Base-by-base conservation (phyloP, 2,888 invertebrate species). In the Machimus atricapillus region DNA sequence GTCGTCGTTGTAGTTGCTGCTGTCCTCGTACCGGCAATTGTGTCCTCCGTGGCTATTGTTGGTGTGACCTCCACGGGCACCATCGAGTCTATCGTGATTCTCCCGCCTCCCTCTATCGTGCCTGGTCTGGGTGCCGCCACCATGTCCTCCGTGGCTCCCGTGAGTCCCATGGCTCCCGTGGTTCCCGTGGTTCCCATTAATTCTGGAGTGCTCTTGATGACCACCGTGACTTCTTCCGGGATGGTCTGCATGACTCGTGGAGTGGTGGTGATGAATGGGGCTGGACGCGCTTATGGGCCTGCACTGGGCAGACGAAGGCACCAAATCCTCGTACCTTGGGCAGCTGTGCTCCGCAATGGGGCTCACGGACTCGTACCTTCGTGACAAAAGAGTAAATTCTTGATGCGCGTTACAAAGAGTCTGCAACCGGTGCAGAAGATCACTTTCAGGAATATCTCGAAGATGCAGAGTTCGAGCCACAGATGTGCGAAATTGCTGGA, bases 401-500 rank as follows among this genome's bases (percentile, higher is more conserved):
- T 97, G 96, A 92, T 97, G 97, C 0, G 97, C 97, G 89, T 97
- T 96, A 83, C 97, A 96, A 89, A 97, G 93, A 91, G 97, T 97
- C 92, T 97, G 97, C 37, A 97, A 93, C 0, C 97, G 94, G 52
- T 96, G 95, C 87, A 96, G 94, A 90, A 96, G 94, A 92, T 96
- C 96, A 90, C 96, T 95, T 93, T 96, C 96, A 0, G 96, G 95
- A 31, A 96, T 94, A 86, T 95, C 95, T 7, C 95, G 94, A 89
- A 96, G 94, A n/a, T 96, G 96, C 9, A 96, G 92, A n/a, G 96
- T 93, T 89, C 96, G 95, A 16, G 95, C 95, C 43, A 96, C 95
- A 4, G 96, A 95, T 87, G 95, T 94, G 88, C 96, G 95, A 91
- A 97, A 96, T 90, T 95, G 96, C 90, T 95, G 95, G 76, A 97